Evolutionary conservation across 2,888 invertebrate species (phyloP), one percentile per base, ranked within the genome.

Genomic region (Platynereis dumerilii): DNA sequence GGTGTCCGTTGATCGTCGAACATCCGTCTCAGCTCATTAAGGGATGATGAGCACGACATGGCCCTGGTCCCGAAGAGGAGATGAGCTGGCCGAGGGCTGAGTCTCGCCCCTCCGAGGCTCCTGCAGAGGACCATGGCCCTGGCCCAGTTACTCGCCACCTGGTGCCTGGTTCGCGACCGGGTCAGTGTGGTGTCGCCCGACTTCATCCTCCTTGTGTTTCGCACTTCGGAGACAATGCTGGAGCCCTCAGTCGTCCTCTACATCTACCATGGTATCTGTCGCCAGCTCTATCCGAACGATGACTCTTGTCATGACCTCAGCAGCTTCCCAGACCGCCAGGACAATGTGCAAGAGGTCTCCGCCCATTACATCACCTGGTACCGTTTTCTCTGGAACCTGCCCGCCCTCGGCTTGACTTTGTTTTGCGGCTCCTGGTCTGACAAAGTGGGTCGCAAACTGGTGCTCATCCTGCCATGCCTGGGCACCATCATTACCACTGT

Each of bases 361-460:
- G 61, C 61, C 17, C 61, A 61, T 53, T 61, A 61, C 54, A 61
- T 61, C 39, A 48, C 52, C 42, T 61, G 61, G 61, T 61, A 61
- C 61, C 61, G 61, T 39, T 48, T 61, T 34, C 55, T 61, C 1
- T 61, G 61, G 61, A 61, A 61, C 61, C 61, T 61, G 17, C 61
- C 61, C n/a, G 61, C 61, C 55, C 48, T 61, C n/a, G 61, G 52
- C 7, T 54, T 78, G 0, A 74, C 81, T 0, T 62, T 82, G 1
- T 74, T 84, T 52, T 72, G 83, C 2, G 84, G 84, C 28, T 76
- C 80, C 0, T 80, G 81, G 78, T 80, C 84, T 48, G 86, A 87
- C 72, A 74, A 74, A 27, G 82, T 81, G 63, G 84, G 85, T 0
- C 74, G 85, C n/a, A 86, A 86, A 74, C 73, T 83, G 58, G 84